Percentiles rank a stretch among this genome's conserved stretches.
phyloP scores from a whole-genome alignment of 2,888 invertebrate species.

The Desoria tigrina region DNA sequence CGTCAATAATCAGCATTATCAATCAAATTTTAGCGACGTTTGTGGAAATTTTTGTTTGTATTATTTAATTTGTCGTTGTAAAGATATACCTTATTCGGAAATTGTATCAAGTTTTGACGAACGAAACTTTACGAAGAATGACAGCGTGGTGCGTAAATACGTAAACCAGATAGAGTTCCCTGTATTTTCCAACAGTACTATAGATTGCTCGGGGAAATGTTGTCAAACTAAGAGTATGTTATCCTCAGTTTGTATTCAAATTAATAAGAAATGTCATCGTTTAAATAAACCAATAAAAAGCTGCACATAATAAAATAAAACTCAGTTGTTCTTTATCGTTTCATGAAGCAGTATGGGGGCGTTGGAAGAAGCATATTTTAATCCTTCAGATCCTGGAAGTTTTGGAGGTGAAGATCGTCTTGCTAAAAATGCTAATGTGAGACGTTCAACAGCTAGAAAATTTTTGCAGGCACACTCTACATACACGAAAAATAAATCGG shows the following conservation, averaged over 20 bases:
- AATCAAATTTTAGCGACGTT: not conserved
- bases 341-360: not conserved
- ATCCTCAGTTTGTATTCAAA: constrained; percentile 10
- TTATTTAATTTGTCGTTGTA: constrained; percentile 1
- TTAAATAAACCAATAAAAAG: not conserved
- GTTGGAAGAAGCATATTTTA: not conserved
- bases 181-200: not conserved
- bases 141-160: not conserved
- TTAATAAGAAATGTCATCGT: not conserved
- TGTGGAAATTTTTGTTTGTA: constrained; percentile 25
- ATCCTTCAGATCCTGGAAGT: constrained; percentile 8
- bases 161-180: not conserved
- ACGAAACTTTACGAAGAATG: not conserved
- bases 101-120: not conserved
- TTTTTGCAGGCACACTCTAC: not conserved
- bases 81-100: not conserved
- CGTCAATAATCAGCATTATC: not conserved
- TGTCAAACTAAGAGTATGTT: not conserved
- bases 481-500: constrained; percentile 9
- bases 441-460: not conserved
- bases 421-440: not conserved
- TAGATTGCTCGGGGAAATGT: not conserved
- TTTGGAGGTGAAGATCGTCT: constrained; percentile 17
- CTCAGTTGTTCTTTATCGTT: not conserved
- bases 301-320: not conserved